Base-by-base conservation (phyloP, 2,888 invertebrate genomes). In the Tolmerus cingulatus region DNA sequence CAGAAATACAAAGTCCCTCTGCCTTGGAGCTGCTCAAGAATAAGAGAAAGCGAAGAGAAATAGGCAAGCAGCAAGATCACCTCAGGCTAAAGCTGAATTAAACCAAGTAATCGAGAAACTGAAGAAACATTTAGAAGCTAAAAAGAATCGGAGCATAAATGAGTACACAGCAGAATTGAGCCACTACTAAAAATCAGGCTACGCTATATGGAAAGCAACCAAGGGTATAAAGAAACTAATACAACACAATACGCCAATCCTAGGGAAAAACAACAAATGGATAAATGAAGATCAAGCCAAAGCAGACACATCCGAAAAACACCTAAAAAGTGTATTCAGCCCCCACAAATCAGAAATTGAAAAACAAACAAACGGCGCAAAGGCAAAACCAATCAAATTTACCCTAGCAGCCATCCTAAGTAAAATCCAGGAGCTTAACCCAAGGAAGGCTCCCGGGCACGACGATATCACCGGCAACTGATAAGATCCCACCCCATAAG, bases 201-300 rank as follows among this genome's bases (percentile, higher is more conserved):
- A 82, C 51, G n/a, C 57, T n/a, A 30, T 82, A 30, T 82, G 55
- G 82, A 82, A 82, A n/a, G 30, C 34, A 30, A 82, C 57, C 16
- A 82, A 82, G 19, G 34, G 51, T 8, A 82, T 82, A 30, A 82
- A 82, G 16, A 82, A 51, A 82, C 82, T 66, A 14, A 14, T 57
- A 27, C n/a, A 55, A 30, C 57, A 55, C n/a, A 57, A 34, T 19
- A 19, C 57, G 8, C 82, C 82, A 27, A 51, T 82, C 16, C 19
- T 51, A 34, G 34, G 34, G 14, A 34, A 27, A 57, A 57, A 51
- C n/a, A 30, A 19, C 30, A 7, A 34, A n/a, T 57, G 66, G 57
- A 34, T 74, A 19, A 57, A 55, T 19, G 55, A 57, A 30, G 57
- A 82, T 3, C 8, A 30, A 82, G 57, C 82, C 16, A 30, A 74